Base-by-base conservation (phyloP, 2,888 invertebrate genomes). In the Xestia sexstrigata region DNA sequence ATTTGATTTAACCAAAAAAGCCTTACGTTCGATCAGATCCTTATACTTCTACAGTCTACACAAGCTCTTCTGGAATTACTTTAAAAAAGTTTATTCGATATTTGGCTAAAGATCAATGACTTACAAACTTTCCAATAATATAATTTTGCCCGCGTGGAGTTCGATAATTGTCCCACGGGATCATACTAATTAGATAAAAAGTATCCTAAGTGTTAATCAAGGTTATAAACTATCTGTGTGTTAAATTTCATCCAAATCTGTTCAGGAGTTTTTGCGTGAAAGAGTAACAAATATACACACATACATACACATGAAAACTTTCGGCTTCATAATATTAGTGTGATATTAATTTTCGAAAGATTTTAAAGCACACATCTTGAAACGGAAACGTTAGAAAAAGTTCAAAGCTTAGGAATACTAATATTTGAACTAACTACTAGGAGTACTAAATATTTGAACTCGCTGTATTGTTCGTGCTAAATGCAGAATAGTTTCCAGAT, bases 401-500 rank as follows among this genome's bases (percentile, higher is more conserved):
- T 71, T 66, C 30, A 70, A 70, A 45, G 13, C 17, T 7, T 74
- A 4, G 4, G 30, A 39, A 45, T 35, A 42, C 9, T 45, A 58
- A 47, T 35, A 47, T 70, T 17, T n/a, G 2, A 42, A 47, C 30
- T 55, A 35, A 35, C 35, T 35, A 35, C 13, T 74, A 3, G 6
- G 26, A 39, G 30, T 35, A 49, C 8, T 42, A 55, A 45, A 9
- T 35, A 45, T 70, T 17, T n/a, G 2, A 42, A 47, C 42, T 55
- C 4, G n/a, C n/a, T 35, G 13, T 47, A 78, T 49, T 73, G 45
- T 67, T 60, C 35, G 45, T 67, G 35, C 66, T 35, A 79, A 60
- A 60, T n/a, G n/a, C 55, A 73, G 35, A 63, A 72, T 45, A 73
- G 26, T 72, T 72, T 49, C 2, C 9, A 66, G 30, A 66, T 79